Conservation (phyloP, 2,797 vertebrate species). For the Pipistrellus nathusii region DNA sequence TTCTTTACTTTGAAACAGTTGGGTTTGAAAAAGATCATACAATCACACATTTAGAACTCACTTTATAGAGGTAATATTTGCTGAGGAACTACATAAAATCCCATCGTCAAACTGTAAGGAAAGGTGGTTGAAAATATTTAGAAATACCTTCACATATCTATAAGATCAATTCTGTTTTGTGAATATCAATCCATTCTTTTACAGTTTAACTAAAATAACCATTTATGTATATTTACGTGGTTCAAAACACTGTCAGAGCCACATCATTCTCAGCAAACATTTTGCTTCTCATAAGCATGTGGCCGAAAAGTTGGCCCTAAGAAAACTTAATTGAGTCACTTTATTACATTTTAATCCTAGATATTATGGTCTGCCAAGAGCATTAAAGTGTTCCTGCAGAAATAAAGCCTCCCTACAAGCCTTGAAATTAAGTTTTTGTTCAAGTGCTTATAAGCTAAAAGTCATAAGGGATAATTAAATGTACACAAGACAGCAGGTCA, state of each 20-base stretch:
- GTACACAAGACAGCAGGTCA: constrained; percentile 15
- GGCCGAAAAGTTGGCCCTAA: constrained; percentile 32
- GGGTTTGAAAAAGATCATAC: constrained; percentile 16
- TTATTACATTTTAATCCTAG: constrained; percentile 62
- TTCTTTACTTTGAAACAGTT: constrained; percentile 63
- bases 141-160: background rate
- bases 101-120: background rate
- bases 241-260: constrained; percentile 35
- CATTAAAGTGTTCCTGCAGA: constrained; percentile 14
- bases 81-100: background rate
- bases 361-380: constrained; percentile 3
- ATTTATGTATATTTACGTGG: background rate
- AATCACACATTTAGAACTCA: background rate
- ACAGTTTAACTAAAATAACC: constrained; percentile 22
- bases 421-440: constrained; percentile 49
- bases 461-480: constrained; percentile 32
- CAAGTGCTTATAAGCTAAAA: constrained; percentile 52
- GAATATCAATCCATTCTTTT: constrained; percentile 9
- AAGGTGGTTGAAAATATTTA: background rate
- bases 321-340: constrained; percentile 52
- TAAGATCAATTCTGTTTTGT: background rate
- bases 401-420: constrained; percentile 37
- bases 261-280: constrained; percentile 1
- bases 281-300: background rate
- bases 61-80: background rate